Conservation (phyloP, 2,888 invertebrate species). For the Belgica antarctica region DNA sequence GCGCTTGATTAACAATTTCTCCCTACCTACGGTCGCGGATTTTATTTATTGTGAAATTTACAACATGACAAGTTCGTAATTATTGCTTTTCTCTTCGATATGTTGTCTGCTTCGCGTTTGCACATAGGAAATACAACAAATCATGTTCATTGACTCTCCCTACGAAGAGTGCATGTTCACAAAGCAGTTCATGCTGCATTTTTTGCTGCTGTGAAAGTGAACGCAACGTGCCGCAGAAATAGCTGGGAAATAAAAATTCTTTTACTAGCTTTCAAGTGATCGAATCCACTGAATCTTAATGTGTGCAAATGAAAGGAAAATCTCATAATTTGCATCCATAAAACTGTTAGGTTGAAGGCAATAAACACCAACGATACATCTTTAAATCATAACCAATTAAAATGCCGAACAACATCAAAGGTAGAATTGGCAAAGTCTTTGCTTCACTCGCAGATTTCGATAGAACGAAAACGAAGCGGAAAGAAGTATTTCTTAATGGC, state of each 20-base stretch:
- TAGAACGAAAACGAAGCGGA: background rate
- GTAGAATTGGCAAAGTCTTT: background rate
- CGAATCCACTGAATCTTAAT: too few species aligned
- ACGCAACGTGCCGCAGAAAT: background rate
- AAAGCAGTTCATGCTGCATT: slow-evolving; percentile 3
- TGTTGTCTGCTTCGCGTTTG: background rate
- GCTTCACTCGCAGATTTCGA: background rate
- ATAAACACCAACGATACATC: background rate
- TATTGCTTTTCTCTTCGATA: background rate
- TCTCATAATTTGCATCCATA: background rate
- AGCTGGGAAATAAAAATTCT: background rate
- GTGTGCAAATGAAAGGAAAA: background rate
- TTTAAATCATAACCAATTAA: slow-evolving; percentile 13
- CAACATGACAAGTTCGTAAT: background rate
- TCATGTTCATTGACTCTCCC: slow-evolving; percentile 39
- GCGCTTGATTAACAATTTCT: background rate
- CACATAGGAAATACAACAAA: slow-evolving; percentile 13
- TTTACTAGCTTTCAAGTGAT: background rate
- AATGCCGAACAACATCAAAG: slow-evolving; percentile 15
- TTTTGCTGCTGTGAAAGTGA: background rate
- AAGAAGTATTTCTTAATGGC: background rate
- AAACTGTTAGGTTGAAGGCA: background rate
- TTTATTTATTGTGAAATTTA: too few species aligned
- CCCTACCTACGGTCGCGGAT: background rate
- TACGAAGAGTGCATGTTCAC: background rate